phyloP scores from a whole-genome alignment of 2,113 vertebrate genomes.

The Archilochus colubris region DNA sequence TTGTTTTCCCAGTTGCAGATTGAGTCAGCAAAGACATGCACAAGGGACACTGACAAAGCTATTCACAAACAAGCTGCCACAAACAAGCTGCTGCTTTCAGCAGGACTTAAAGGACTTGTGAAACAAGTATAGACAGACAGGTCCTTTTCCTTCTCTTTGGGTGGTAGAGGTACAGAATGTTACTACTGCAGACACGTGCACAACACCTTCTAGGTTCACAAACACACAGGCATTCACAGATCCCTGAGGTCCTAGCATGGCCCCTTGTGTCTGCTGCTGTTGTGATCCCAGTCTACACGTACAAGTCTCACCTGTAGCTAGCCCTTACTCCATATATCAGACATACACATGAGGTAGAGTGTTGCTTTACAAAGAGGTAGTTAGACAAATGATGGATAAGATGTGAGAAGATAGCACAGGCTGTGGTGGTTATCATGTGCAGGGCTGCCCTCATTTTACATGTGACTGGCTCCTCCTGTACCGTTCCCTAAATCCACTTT shows the following conservation, averaged over 20 bases:
- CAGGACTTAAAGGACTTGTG: not conserved
- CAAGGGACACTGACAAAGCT: not conserved
- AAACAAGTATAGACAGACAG: not conserved
- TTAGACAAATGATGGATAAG: not conserved
- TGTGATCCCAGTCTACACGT: not conserved
- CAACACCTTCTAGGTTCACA: not conserved
- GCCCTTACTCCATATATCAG: not conserved
- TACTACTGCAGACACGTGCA: not conserved
- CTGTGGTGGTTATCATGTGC: rapidly evolving
- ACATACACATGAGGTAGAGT: rapidly evolving
- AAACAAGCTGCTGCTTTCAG: not conserved
- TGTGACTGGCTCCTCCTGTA: not conserved
- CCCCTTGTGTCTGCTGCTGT: not conserved
- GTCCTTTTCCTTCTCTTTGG: not conserved
- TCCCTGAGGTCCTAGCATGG: not conserved
- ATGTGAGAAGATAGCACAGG: not conserved
- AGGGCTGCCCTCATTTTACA: not conserved
- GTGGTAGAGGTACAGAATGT: not conserved
- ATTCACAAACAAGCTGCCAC: not conserved
- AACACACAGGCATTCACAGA: rapidly evolving
- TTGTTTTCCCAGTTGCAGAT: not conserved
- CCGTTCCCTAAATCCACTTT: rapidly evolving
- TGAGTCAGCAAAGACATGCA: not conserved
- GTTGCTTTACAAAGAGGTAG: not conserved
- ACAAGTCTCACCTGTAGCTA: not conserved